Conservation (phyloP, 2,113 vertebrate species). For the Calyptomena viridis region DNA sequence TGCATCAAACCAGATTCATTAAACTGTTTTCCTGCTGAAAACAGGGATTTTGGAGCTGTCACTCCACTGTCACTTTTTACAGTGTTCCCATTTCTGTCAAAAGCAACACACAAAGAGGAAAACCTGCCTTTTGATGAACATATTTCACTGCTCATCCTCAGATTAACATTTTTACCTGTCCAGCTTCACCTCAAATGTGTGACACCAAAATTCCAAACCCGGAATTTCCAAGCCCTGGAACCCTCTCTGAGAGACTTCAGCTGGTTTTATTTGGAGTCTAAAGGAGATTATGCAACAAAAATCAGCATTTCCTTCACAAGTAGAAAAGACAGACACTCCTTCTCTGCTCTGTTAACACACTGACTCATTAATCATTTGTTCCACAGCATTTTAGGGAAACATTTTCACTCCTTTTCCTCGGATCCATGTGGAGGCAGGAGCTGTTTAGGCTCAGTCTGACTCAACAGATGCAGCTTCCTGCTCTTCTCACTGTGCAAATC, state of each 20-base stretch:
- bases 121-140: background rate
- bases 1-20: background rate
- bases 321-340: background rate
- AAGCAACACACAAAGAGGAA: background rate
- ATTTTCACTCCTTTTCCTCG: background rate
- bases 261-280: background rate
- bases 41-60: background rate
- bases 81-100: background rate
- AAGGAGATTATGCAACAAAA: background rate
- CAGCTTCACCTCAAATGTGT: background rate
- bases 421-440: background rate
- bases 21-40: background rate
- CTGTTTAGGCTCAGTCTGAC: background rate
- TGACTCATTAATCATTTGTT: background rate
- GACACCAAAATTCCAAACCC: background rate
- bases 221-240: background rate
- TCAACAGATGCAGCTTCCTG: background rate
- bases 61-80: rapidly evolving
- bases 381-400: background rate
- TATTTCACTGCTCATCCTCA: background rate
- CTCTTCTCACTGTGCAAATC: background rate
- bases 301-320: background rate
- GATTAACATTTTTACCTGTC: background rate
- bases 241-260: rapidly evolving
- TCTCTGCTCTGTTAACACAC: background rate